Evolutionary conservation across 1,140 invertebrate genomes (phyloP).

Genomic region (Physella acuta): DNA sequence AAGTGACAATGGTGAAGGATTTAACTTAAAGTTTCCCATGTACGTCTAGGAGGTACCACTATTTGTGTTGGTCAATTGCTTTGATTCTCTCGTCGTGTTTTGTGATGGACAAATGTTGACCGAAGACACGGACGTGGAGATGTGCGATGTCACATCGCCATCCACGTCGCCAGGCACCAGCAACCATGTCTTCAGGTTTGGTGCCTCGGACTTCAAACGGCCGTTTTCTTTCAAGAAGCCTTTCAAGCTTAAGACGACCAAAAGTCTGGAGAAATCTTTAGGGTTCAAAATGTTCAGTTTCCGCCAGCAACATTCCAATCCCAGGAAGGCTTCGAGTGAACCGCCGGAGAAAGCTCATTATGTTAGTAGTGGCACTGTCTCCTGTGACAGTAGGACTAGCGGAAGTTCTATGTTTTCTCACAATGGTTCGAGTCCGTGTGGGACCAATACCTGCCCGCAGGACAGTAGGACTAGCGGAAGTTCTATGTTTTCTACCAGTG

Average conservation of each 20-base stretch:
- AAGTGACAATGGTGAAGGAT: too few species aligned
- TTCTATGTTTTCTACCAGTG: too few species aligned
- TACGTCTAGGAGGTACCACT: too few species aligned
- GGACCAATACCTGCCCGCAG: not conserved
- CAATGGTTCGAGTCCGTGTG: not conserved
- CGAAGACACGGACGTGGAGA: constrained; percentile 9
- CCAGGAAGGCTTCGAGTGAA: not conserved
- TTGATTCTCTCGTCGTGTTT: too few species aligned
- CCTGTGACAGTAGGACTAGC: not conserved
- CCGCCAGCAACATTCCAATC: not conserved
- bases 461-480: too few species aligned
- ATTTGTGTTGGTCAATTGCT: too few species aligned
- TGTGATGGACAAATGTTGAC: not conserved
- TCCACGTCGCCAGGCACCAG: not conserved
- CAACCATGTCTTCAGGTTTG: constrained; percentile 4
- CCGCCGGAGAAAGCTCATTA: not conserved
- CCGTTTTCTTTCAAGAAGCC: constrained; percentile 15
- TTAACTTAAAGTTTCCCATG: too few species aligned
- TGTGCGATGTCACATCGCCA: constrained; percentile 7
- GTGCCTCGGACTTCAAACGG: not conserved
- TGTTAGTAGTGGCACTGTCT: too few species aligned
- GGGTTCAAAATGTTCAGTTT: constrained; percentile 7
- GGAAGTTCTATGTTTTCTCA: too few species aligned
- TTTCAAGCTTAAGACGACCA: constrained; percentile 13
- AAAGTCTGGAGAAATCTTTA: constrained; percentile 7